Evolutionary conservation across 2,888 invertebrate genomes (phyloP), one percentile per base, ranked within the genome.

Genomic region (Eilema sororculum): DNA sequence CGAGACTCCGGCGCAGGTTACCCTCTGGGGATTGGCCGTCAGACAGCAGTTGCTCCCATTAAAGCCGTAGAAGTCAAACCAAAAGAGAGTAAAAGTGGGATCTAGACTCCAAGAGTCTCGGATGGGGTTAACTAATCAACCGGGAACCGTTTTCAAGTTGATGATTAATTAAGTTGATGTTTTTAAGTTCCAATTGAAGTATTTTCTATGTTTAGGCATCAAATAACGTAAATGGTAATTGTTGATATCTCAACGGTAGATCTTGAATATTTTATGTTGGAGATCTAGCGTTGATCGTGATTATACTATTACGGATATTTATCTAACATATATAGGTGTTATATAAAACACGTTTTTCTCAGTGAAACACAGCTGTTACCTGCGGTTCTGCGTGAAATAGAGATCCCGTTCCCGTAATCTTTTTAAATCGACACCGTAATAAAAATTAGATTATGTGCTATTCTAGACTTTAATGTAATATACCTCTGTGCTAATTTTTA

Each of bases 181-280:
- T n/a, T n/a, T n/a, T n/a, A n/a, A n/a, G n/a, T n/a, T n/a, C n/a
- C n/a, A n/a, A n/a, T 46, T 20, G 46, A 46, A 46, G 6, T 3
- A 3, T 46, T 46, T 46, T 46, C 46, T 46, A 20, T 46, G 1
- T 46, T 37, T 46, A 46, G 16, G 20, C 8, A 52, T 9, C n/a
- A n/a, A 52, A 52, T n/a, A n/a, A 52, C n/a, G n/a, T n/a, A n/a
- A 52, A n/a, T 52, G 52, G n/a, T 52, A 52, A 52, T 52, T 52
- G n/a, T 52, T 20, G 46, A 46, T 46, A 46, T 52, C 52, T 6
- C n/a, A 9, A 52, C 52, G 20, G 16, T 41, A 41, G 41, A 52
- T 52, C 52, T n/a, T 52, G 52, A 52, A 52, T 52, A 52, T 52
- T 52, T 52, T 52, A n/a, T 52, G 3, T n/a, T 20, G 9, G n/a